Evolutionary conservation across 2,113 vertebrate species (phyloP).

Genomic region (Hylia prasina): DNA sequence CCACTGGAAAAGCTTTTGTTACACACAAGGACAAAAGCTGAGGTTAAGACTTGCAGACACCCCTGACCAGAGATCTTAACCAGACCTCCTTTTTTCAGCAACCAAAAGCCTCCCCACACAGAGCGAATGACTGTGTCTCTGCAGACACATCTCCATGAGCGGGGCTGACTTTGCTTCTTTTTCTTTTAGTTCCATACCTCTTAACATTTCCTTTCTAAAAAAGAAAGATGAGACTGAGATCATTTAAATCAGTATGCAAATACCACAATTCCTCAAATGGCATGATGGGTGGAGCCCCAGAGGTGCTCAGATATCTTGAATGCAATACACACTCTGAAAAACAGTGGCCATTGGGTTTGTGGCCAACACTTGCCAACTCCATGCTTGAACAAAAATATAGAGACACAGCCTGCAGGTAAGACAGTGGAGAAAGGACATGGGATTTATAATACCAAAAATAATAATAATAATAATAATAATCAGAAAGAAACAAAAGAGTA

Average conservation of each 20-base stretch:
- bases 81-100: not conserved
- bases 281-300: accelerated
- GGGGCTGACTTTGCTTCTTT: not conserved
- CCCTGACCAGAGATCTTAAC: not conserved
- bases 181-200: not conserved
- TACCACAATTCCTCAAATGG: not conserved
- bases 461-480: too few species aligned
- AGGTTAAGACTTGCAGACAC: not conserved
- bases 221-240: not conserved
- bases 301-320: not conserved
- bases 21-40: not conserved
- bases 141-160: not conserved
- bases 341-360: not conserved
- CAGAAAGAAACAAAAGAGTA: not conserved
- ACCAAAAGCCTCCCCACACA: not conserved
- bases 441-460: not conserved
- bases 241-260: not conserved
- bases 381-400: accelerated
- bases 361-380: not conserved
- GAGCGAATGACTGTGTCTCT: not conserved
- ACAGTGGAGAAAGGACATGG: not conserved
- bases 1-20: not conserved
- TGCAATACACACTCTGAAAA: not conserved
- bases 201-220: not conserved
- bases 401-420: not conserved